A percentile compares a stretch with the other conserved stretches of the same genome.
These are phyloP conservation scores for Nemotelus nigrinus DNA, from an alignment of 2,888 invertebrate genomes.

Conservation along the genomic window DNA sequence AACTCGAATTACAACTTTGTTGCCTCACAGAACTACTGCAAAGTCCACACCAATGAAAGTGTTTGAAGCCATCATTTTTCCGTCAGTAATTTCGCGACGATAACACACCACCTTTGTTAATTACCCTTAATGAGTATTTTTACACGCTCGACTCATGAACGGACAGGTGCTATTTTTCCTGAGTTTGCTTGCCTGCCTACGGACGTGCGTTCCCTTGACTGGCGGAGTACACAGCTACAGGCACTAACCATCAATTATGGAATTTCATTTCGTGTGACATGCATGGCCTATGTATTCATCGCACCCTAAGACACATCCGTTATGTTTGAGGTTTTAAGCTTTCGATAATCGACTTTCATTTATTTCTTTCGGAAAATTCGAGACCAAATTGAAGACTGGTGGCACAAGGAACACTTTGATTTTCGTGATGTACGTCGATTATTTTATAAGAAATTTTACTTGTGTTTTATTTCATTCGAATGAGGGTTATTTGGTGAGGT, in stretches of 20 bases:
- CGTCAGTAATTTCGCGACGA: no score
- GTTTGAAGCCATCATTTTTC: no score
- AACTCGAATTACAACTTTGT: no score
- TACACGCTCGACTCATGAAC: constrained; percentile 49
- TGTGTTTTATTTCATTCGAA: no score
- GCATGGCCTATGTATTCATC: constrained; percentile 43
- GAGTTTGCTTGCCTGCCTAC: neutral
- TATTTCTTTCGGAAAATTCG: no score
- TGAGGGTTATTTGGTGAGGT: no score
- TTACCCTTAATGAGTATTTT: constrained; percentile 51
- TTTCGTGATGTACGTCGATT: no score
- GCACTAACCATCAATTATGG: constrained; percentile 49
- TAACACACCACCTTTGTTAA: constrained; percentile 32
- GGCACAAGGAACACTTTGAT: no score
- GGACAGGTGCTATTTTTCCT: constrained; percentile 37
- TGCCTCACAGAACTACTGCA: no score
- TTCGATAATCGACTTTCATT: neutral
- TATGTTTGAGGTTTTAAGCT: neutral
- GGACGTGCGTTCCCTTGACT: neutral
- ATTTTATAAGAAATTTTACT: no score
- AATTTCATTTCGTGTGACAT: constrained; percentile 48
- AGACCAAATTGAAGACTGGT: no score
- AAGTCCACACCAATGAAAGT: no score
- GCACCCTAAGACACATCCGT: neutral
- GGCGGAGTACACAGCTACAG: constrained; percentile 16